phyloP scores from a whole-genome alignment of 2,888 invertebrate genomes.

The Galerucella calmariensis region DNA sequence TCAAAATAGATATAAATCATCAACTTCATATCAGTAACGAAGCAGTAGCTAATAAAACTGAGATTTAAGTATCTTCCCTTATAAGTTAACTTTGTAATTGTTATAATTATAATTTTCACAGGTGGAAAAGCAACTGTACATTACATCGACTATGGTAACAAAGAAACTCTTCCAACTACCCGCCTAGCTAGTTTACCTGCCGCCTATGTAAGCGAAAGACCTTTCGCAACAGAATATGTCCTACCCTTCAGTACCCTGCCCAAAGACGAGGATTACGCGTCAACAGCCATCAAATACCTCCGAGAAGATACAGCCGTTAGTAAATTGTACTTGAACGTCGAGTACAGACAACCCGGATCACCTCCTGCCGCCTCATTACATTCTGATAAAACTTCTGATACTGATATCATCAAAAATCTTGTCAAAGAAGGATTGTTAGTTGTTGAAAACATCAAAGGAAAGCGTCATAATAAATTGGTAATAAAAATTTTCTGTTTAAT shows the following conservation, averaged over 20 bases:
- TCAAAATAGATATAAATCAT: no score
- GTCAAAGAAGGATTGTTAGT: conserved; percentile 88
- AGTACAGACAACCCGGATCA: conserved; percentile 73
- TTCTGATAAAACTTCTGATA: conserved; percentile 68
- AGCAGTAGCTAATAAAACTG: no score
- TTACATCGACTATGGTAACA: conserved; percentile 97
- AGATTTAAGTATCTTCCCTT: background rate
- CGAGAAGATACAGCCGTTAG: conserved; percentile 74
- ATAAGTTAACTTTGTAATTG: background rate
- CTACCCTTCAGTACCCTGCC: conserved; percentile 88
- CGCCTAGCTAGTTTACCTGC: conserved; percentile 87
- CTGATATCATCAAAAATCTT: conserved; percentile 81
- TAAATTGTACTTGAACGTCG: conserved; percentile 84
- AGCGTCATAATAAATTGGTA: conserved; percentile 81
- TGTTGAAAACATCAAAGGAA: conserved; percentile 83
- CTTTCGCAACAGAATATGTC: conserved; percentile 87
- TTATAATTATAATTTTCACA: conserved; percentile 31
- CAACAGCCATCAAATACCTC: conserved; percentile 69
- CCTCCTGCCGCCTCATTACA: conserved; percentile 69
- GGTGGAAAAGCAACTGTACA: conserved; percentile 82
- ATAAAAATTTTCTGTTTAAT: conserved; percentile 36
- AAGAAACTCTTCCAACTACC: conserved; percentile 65
- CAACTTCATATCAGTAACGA: no score
- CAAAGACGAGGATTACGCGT: conserved; percentile 85
- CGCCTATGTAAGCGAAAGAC: conserved; percentile 77